These are phyloP conservation scores for Caiman crocodilus DNA, from an alignment of 2,797 vertebrate species.

Conservation along the genomic window DNA sequence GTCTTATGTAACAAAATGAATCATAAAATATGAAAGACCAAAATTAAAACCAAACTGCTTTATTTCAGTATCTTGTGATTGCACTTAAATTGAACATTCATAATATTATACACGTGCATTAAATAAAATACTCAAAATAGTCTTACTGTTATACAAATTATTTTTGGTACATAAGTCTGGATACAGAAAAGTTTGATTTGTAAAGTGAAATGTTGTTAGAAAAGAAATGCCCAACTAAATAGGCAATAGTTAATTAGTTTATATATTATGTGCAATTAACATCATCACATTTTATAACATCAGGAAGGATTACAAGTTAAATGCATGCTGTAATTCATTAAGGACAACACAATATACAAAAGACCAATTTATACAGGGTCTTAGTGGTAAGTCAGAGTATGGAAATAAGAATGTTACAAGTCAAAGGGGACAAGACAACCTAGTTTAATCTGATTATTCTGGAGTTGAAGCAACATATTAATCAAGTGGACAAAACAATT, in stretches of 20 bases:
- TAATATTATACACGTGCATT: not conserved
- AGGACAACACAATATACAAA: not conserved
- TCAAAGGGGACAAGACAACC: slow-evolving; percentile 35
- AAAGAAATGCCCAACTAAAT: not conserved
- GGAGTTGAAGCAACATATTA: slow-evolving; percentile 68
- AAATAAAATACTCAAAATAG: not conserved
- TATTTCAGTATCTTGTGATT: not conserved
- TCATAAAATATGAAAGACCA: not conserved
- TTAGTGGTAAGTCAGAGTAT: not conserved
- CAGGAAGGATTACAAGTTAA: not conserved
- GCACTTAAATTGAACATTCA: not conserved
- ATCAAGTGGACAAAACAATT: slow-evolving; percentile 77
- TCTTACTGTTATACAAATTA: not conserved
- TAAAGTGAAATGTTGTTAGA: not conserved
- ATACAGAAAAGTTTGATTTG: not conserved
- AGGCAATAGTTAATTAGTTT: not conserved
- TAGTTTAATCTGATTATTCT: slow-evolving; percentile 61
- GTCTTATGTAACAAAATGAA: not conserved
- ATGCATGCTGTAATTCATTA: rapidly evolving
- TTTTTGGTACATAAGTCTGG: not conserved
- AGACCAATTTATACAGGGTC: not conserved
- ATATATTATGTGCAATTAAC: not conserved
- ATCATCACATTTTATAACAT: not conserved
- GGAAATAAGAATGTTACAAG: slow-evolving; percentile 20
- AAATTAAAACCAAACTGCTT: not conserved